Base-by-base conservation (phyloP, 2,797 vertebrate genomes). In the Falco biarmicus region DNA sequence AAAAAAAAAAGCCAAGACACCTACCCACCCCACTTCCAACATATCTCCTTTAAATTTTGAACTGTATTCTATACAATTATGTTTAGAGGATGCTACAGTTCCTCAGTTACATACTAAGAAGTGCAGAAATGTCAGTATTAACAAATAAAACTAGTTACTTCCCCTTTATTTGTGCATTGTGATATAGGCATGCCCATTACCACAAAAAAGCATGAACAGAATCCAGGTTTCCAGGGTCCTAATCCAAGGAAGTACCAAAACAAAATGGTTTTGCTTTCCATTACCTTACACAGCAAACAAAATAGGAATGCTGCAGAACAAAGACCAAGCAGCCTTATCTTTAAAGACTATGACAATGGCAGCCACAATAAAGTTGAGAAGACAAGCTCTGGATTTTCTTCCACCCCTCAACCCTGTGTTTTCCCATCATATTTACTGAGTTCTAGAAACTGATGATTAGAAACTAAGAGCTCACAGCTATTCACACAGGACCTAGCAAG, bases 21-120 rank as follows among this genome's bases (percentile, higher is more conserved):
- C 43, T 15, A 41, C 41, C 41, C 41, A 14, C 43, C 43, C 0
- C 0, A 19, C 45, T 15, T 2, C 3, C 11, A 22, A 6, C 24
- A 10, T 29, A 39, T 26, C 9, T 45, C 10, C 16, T 87, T 84
- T 45, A 70, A 78, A 54, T 7, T 54, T 10, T 8, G 6, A 17
- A 11, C 5, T 45, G 5, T 45, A 59, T 37, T 60, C 57, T 41
- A 41, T 47, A 32, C 4, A 54, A 37, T 12, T 4, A 7, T 26
- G 0, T 56, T 74, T 51, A 74, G 77, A 64, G 22, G 12, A 59
- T n/a, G 24, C 13, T 78, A 22, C 24, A 5, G 1, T 57, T 81
- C 13, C 1, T 14, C 63, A 47, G 3, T 54, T 64, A 48, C 37
- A 81, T 34, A n/a, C 8, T 37, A 43, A 41, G 26, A 74, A 65